Conservation (phyloP, 2,113 vertebrate species). For the Chitala chitala region DNA sequence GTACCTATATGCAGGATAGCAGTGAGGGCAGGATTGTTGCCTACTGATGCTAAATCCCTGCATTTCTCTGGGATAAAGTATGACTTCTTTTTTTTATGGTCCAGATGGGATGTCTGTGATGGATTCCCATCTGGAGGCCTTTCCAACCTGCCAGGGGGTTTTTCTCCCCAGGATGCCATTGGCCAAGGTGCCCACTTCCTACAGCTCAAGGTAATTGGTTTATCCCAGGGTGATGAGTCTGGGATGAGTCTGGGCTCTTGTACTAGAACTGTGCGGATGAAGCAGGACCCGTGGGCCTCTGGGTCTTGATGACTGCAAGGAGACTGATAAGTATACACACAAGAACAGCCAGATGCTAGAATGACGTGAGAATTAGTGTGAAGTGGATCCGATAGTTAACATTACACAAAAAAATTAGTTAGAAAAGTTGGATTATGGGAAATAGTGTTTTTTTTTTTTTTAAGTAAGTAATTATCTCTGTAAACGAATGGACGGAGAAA, state of each 20-base stretch:
- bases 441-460: not conserved
- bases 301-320: not conserved
- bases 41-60: not conserved
- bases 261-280: not conserved
- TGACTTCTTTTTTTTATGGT: not conserved
- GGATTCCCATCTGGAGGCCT: conserved; percentile 34
- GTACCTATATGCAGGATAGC: not conserved
- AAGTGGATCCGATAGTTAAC: too few relatives aligned
- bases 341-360: too few relatives aligned
- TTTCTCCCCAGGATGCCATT: conserved; percentile 35
- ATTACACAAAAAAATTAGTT: not conserved
- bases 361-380: too few relatives aligned
- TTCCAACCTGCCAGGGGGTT: conserved; percentile 9
- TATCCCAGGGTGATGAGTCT: not conserved
- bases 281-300: not conserved
- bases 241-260: too few relatives aligned
- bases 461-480: not conserved
- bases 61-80: not conserved
- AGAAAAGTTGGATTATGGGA: not conserved
- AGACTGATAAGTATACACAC: too few relatives aligned
- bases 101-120: conserved; percentile 44
- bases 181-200: conserved; percentile 36
- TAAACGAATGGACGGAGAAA: conserved; percentile 20
- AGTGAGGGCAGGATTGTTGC: not conserved
- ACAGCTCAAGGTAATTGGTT: conserved; percentile 38